Conservation (phyloP, 2,797 vertebrate species). For the Gymnoscopelus braueri region DNA sequence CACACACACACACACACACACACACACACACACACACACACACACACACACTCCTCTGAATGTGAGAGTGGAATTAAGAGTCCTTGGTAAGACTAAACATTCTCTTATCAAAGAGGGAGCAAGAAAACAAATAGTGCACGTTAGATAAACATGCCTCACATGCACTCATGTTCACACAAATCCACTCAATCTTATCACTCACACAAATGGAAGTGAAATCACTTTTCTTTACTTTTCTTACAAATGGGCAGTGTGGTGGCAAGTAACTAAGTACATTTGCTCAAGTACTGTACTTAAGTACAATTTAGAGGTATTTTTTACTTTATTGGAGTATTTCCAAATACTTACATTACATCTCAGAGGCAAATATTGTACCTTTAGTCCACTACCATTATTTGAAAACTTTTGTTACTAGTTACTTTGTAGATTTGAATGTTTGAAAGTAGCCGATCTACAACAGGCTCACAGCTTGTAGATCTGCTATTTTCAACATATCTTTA, state of each 20-base stretch:
- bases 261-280: no score
- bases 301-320: no score
- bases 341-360: no score
- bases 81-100: slow-evolving; percentile 60
- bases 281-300: no score
- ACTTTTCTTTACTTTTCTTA: not conserved
- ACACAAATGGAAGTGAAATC: slow-evolving; percentile 14
- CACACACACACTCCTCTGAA: slow-evolving; percentile 27
- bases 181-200: slow-evolving; percentile 33
- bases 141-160: slow-evolving; percentile 26
- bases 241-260: no score
- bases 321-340: no score
- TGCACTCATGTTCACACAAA: slow-evolving; percentile 23
- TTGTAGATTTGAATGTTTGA: not conserved
- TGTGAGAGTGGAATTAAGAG: slow-evolving; percentile 55
- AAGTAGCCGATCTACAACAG: not conserved
- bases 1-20: no score
- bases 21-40: no score
- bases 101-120: slow-evolving; percentile 52
- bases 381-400: no score
- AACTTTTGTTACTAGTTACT: no score
- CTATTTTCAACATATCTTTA: no score
- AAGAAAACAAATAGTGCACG: slow-evolving; percentile 56
- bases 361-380: no score
- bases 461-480: not conserved